Percentiles rank a stretch among this genome's conserved stretches.
These are phyloP conservation scores for Cromileptes altivelis DNA, from an alignment of 2,113 vertebrate species.

Conservation along the genomic window DNA sequence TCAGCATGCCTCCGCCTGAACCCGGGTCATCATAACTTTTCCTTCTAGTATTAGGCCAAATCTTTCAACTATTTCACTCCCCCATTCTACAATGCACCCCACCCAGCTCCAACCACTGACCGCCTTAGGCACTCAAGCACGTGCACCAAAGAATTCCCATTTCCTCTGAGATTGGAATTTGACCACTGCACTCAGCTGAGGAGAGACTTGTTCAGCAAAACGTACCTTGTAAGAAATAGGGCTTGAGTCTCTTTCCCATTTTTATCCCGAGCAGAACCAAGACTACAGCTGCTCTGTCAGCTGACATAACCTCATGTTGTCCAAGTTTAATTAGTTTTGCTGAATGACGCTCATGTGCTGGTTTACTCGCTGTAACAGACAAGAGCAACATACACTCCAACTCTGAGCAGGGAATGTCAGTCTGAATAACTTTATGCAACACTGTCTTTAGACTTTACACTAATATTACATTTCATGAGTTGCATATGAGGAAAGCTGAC, in stretches of 20 bases:
- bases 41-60: constrained; percentile 28
- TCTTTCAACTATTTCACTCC: constrained; percentile 59
- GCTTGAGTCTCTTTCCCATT: constrained; percentile 20
- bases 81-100: constrained; percentile 51
- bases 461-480: constrained; percentile 18
- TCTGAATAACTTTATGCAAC: constrained; percentile 20
- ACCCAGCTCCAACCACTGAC: constrained; percentile 51
- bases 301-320: constrained; percentile 67
- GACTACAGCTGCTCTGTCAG: constrained; percentile 54
- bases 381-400: constrained; percentile 34
- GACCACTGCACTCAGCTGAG: constrained; percentile 36
- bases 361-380: constrained; percentile 46
- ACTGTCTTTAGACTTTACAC: constrained; percentile 17
- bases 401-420: constrained; percentile 1
- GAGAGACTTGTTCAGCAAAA: constrained; percentile 21
- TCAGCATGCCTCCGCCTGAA: constrained; percentile 18
- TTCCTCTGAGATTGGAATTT: constrained; percentile 72
- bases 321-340: constrained; percentile 67
- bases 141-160: constrained; percentile 64
- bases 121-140: constrained; percentile 63
- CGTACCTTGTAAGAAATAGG: constrained; percentile 27
- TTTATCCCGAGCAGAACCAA: constrained; percentile 9
- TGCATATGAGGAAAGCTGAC: constrained; percentile 5
- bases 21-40: constrained; percentile 52
- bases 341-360: constrained; percentile 69